A percentile compares a stretch with the other conserved stretches of the same genome.
Conservation (phyloP, 2,888 invertebrate species). For the Diarsia dahlii region DNA sequence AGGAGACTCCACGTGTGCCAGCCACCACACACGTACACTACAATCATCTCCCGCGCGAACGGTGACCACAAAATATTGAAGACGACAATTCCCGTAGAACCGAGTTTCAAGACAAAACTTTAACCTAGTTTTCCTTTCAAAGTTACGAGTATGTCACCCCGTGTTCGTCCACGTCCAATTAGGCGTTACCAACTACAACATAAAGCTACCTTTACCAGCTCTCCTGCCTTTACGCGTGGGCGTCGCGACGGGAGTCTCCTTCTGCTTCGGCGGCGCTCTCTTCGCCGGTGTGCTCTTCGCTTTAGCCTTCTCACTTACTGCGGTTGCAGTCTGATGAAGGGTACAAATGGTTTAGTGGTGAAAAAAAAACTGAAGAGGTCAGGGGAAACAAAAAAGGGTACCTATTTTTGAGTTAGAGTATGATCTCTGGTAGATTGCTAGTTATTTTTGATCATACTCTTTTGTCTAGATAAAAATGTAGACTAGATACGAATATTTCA, state of each 20-base stretch:
- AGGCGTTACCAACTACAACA: constrained; percentile 9
- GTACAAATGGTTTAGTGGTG: constrained; percentile 29
- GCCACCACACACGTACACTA: no score
- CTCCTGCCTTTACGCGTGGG: constrained; percentile 78
- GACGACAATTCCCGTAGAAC: not conserved
- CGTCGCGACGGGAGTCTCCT: constrained; percentile 70
- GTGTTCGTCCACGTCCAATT: no score
- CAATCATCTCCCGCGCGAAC: not conserved
- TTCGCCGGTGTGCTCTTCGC: constrained; percentile 75
- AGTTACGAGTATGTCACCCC: no score
- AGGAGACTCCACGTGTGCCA: not conserved
- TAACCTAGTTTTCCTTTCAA: no score
- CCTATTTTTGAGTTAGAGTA: not conserved
- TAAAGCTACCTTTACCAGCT: constrained; percentile 72
- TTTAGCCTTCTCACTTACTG: constrained; percentile 83
- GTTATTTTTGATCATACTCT: not conserved
- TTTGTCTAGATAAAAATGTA: no score
- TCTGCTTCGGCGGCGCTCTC: constrained; percentile 74
- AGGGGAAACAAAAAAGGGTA: not conserved
- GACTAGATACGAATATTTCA: no score
- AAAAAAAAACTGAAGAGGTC: not conserved
- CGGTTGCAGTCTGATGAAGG: constrained; percentile 83
- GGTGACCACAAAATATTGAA: not conserved
- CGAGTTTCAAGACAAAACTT: no score
- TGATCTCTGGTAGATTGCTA: not conserved